Conservation (phyloP, 2,113 vertebrate species). For the Sprattus sprattus region DNA sequence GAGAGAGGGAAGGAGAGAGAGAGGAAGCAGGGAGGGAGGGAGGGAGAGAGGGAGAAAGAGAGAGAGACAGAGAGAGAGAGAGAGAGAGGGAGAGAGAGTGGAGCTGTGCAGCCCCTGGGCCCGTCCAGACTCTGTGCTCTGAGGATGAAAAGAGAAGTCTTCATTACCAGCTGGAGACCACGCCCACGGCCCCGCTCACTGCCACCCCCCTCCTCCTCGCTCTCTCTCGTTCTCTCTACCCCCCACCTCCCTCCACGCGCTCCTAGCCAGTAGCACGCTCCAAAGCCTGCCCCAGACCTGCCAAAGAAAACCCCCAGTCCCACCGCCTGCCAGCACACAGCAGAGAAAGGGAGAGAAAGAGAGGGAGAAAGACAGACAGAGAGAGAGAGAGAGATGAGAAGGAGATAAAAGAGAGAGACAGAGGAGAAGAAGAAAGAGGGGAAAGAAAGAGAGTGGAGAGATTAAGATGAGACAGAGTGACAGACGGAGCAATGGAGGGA, state of each 20-base stretch:
- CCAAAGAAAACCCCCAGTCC: constrained; percentile 74
- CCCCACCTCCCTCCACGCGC: constrained; percentile 75
- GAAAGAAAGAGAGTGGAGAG: constrained; percentile 47
- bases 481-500: not conserved
- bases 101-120: constrained; percentile 73
- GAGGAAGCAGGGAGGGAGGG: constrained; percentile 26
- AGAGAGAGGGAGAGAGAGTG: constrained; percentile 36
- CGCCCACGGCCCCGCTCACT: constrained; percentile 66
- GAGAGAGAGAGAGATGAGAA: constrained; percentile 24
- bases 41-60: constrained; percentile 47
- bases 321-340: constrained; percentile 61
- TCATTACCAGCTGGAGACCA: constrained; percentile 87
- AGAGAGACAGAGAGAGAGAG: constrained; percentile 33
- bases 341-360: constrained; percentile 45
- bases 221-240: constrained; percentile 50
- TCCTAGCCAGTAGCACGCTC: constrained; percentile 84
- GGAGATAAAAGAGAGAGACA: constrained; percentile 23
- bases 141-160: constrained; percentile 90
- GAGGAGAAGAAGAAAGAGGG: constrained; percentile 31
- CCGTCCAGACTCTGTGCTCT: constrained; percentile 80
- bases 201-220: constrained; percentile 29
- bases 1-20: constrained; percentile 10
- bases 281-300: constrained; percentile 73
- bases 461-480: constrained; percentile 32
- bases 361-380: constrained; percentile 29